These are phyloP conservation scores for Aegithalos caudatus DNA, from an alignment of 2,113 vertebrate species.

Conservation along the genomic window DNA sequence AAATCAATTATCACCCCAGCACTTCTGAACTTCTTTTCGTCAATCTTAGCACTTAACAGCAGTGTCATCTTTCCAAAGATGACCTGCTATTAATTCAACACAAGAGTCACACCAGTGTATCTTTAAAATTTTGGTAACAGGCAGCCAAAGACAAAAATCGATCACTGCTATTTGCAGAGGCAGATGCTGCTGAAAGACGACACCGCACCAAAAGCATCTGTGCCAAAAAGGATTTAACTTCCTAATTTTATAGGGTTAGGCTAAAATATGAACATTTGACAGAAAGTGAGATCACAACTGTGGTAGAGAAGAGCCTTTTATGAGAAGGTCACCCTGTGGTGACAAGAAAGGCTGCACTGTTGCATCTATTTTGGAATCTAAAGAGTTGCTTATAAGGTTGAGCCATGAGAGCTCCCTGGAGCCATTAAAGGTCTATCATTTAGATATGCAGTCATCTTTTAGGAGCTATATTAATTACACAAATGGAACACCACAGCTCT, in stretches of 20 bases:
- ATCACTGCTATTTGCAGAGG: conserved; percentile 26
- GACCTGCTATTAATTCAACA: conserved; percentile 32
- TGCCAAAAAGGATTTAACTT: conserved; percentile 45
- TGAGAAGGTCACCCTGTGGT: conserved; percentile 19
- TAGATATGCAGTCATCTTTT: conserved; percentile 15
- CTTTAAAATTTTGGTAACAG: conserved; percentile 3
- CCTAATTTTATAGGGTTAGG: conserved; percentile 10
- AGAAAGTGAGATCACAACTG: conserved; percentile 18
- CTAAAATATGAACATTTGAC: conserved; percentile 20
- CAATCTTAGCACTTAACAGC: not conserved
- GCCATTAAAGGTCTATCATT: conserved; percentile 8
- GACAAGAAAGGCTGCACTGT: not conserved
- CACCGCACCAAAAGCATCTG: not conserved
- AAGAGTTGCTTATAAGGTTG: not conserved
- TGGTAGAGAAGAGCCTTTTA: not conserved
- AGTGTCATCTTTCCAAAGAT: not conserved
- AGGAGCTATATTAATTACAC: conserved; percentile 61
- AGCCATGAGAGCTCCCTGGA: not conserved
- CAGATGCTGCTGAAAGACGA: conserved; percentile 6
- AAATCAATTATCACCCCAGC: not conserved
- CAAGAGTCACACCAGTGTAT: not conserved
- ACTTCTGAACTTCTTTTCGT: not conserved
- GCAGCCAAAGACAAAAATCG: conserved; percentile 17
- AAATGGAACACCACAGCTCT: conserved; percentile 48
- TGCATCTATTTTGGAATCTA: not conserved